Conservation (phyloP, 2,797 vertebrate species). For the Fundulus diaphanus region DNA sequence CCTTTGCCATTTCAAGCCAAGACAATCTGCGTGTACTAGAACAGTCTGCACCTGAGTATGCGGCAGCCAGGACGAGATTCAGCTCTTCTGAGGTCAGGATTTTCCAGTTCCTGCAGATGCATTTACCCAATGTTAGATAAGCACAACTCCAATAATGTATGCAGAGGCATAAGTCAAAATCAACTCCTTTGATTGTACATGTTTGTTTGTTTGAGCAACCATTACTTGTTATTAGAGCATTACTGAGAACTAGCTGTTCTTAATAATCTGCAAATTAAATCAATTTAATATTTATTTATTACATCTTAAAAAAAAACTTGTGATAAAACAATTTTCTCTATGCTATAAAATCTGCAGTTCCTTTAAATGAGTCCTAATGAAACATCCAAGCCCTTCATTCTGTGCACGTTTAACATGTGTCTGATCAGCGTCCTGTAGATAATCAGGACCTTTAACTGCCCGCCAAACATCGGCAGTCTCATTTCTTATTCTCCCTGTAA, state of each 20-base stretch:
- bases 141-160: background rate
- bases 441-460: constrained; percentile 17
- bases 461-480: constrained; percentile 16
- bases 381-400: constrained; percentile 12
- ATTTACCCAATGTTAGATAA: background rate
- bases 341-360: background rate
- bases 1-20: too few species aligned
- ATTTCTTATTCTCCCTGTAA: constrained; percentile 4
- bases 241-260: background rate
- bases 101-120: background rate
- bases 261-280: background rate
- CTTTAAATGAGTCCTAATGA: constrained; percentile 18
- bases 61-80: background rate
- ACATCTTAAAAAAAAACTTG: background rate
- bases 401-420: constrained; percentile 31
- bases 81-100: background rate
- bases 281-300: background rate
- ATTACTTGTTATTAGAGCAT: background rate
- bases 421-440: constrained; percentile 16
- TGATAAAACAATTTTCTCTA: background rate
- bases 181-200: background rate
- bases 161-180: background rate
- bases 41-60: background rate
- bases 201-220: background rate
- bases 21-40: background rate